Evolutionary conservation across 2,888 invertebrate species (phyloP), one percentile per base, ranked within the genome.

Genomic region (Hypomecis punctinalis): DNA sequence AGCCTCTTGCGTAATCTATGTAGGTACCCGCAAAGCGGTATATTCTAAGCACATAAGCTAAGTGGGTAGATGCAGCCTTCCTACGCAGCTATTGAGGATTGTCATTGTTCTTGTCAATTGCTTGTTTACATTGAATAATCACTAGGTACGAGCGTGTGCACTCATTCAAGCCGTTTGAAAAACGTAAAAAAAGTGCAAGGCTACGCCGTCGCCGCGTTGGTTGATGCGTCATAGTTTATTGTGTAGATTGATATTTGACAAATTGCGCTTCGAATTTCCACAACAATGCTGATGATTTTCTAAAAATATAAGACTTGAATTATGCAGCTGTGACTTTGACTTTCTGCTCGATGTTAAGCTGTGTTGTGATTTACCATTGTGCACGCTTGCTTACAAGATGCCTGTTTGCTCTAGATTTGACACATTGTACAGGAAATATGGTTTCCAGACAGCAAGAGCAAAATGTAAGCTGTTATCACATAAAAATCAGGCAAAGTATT

Each of bases 21-120:
- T 78, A 78, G 76, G 73, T 76, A 74, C 23, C 23, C 3, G 74
- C 73, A 76, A 74, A 71, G 75, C 23, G 68, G 75, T 79, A 76
- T 76, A 76, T 71, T 52, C 76, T 46, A 58, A 54, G 45, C 37
- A 54, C 48, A 35, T 42, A 59, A 33, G 48, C 39, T 65, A 62
- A 36, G 72, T 66, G 58, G 47, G 49, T 55, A 61, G 56, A 45
- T 54, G 61, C 57, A 67, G 78, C 76, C 78, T 78, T 83, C 80
- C 80, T 79, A 83, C 82, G 77, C 79, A 70, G 73, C 71, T 73
- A 80, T 81, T 76, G 76, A 79, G 77, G 77, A 79, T 81, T 72
- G 77, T 84, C 86, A 89, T 90, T 90, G 89, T 90, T 85, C 79
- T 75, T 79, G 78, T 80, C 83, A 83, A 84, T 85, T 83, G 79